Evolutionary conservation across 2,888 invertebrate genomes (phyloP), one percentile per base, ranked within the genome.

Genomic region (Geotrupes spiniger): DNA sequence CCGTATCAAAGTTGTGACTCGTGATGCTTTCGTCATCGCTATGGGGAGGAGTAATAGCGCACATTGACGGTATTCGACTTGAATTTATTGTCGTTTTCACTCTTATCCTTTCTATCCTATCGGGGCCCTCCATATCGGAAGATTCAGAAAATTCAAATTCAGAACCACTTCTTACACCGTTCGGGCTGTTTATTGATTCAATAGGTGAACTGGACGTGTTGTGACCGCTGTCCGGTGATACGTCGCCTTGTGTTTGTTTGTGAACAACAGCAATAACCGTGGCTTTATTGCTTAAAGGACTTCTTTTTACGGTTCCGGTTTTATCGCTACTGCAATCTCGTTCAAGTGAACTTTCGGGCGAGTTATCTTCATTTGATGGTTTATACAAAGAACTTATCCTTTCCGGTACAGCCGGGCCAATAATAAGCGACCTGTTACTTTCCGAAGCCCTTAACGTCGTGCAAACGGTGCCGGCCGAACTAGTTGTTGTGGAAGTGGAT

Each of bases 1-100:
- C 41, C 37, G 41, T 57, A 16, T 63, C 62, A 26, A 50, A 53
- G 28, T 52, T 51, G 38, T 55, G 53, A 52, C 67, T 76, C 63
- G 61, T 70, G 50, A 81, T 78, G 56, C 83, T 84, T 69, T 92
- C 92, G 63, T 92, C 92, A 60, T 92, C 92, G 54, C 91, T 92
- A 52, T 87, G 87, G 0, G 86, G 85, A 2, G 92, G 92, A 10
- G 92, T 92, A 40, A 92, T 91, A 2, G 91, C 90, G 71, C 92
- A 93, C 86, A 93, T 89, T 3, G 92, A 92, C 1, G 93, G 93
- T 65, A 93, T 93, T 59, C 92, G 80, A 59, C 89, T 89, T 42
- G 89, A 87, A 64, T 87, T 90, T 33, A 93, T 89, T 1, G 88
- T 86, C 0, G 92, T 93, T 74, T 92, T 93, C 33, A 85, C 85